Percentiles rank a stretch among this genome's conserved stretches.
Conservation (phyloP, 2,888 invertebrate genomes). For the Ormia ochracea region DNA sequence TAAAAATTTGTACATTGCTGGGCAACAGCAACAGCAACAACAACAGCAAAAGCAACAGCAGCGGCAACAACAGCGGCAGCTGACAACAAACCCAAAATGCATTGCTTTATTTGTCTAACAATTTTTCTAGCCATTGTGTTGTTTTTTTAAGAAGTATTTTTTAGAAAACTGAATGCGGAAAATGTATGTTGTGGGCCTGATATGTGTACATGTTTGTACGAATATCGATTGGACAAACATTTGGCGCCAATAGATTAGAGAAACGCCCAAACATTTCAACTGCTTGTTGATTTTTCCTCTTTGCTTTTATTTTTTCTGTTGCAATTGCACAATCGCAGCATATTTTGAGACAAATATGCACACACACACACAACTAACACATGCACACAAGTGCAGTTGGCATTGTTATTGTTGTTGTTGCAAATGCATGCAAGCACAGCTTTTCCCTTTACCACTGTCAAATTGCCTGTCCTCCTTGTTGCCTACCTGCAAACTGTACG, state of each 20-base stretch:
- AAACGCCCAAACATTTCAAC: conserved; percentile 61
- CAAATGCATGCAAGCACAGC: not conserved
- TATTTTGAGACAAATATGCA: conserved; percentile 13
- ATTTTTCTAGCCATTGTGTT: not conserved
- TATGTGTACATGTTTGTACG: conserved; percentile 2
- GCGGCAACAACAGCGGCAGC: conserved; percentile 47
- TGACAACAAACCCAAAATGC: conserved; percentile 45
- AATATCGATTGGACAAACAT: conserved; percentile 48
- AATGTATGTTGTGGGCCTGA: conserved; percentile 8
- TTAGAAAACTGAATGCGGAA: conserved; percentile 3
- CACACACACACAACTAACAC: not conserved
- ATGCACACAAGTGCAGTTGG: too few relatives aligned
- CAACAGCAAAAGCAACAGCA: conserved; percentile 34
- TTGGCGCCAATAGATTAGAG: conserved; percentile 61
- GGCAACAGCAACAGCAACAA: conserved; percentile 40
- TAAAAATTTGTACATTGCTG: conserved; percentile 30
- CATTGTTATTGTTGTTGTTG: too few relatives aligned
- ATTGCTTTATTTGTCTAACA: conserved; percentile 25
- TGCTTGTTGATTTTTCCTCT: conserved; percentile 45
- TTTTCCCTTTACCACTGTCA: conserved; percentile 25
- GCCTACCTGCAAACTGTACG: not conserved
- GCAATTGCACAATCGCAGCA: conserved; percentile 35
- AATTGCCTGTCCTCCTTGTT: not conserved
- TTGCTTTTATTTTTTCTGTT: not conserved
- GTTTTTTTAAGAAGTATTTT: not conserved